phyloP scores from a whole-genome alignment of 2,113 vertebrate genomes.

The Pterocles orientalis region DNA sequence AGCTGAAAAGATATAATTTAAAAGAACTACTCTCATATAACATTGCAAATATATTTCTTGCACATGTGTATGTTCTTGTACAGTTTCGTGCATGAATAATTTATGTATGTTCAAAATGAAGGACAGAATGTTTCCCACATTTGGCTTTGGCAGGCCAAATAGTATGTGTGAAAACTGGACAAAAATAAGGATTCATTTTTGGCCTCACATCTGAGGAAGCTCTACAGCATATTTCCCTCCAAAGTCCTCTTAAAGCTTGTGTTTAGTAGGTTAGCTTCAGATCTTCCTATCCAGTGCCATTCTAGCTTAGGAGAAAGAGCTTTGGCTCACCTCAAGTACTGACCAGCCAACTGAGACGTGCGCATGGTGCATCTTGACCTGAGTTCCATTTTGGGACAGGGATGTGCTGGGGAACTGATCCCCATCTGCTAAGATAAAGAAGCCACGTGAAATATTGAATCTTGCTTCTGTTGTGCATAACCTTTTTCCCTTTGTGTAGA shows the following conservation, averaged over 20 bases:
- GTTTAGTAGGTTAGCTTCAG: slow-evolving; percentile 15
- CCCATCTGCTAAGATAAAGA: background rate
- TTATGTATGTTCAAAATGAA: background rate
- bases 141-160: background rate
- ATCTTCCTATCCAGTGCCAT: background rate
- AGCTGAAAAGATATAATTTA: background rate
- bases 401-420: background rate
- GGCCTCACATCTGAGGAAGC: slow-evolving; percentile 20
- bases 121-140: slow-evolving; percentile 6
- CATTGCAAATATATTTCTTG: background rate
- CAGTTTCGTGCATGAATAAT: background rate
- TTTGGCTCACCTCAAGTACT: background rate
- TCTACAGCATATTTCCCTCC: slow-evolving; percentile 14
- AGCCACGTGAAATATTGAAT: background rate
- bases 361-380: fast-evolving
- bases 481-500: background rate
- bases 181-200: background rate
- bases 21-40: background rate
- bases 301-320: background rate
- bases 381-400: background rate
- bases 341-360: background rate
- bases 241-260: background rate
- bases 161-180: slow-evolving; percentile 27
- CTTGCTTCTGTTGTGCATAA: background rate
- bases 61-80: background rate